Evolutionary conservation across 2,797 vertebrate genomes (phyloP), one percentile per base, ranked within the genome.

Genomic region (Phalloptychus januarius): DNA sequence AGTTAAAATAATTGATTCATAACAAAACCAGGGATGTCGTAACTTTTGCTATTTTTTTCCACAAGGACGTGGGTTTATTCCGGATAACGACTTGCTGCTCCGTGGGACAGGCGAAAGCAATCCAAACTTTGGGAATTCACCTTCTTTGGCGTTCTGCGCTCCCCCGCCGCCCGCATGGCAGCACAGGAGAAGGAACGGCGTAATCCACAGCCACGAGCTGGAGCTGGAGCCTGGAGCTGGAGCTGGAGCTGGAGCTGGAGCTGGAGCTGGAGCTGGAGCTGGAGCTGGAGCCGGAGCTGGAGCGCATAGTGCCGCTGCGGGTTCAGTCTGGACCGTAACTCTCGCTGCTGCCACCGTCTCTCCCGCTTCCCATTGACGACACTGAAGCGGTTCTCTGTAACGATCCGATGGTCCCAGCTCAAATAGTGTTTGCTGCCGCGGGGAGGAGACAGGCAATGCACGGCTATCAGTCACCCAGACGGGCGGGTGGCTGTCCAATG

Each of bases 121-220:
- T 94, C 94, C 84, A 96, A 98, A 96, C 96, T 98, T 98, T 96
- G 90, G 25, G 72, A 95, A 95, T 97, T 98, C 96, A 99, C 98
- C 98, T 97, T 99, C 98, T 95, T 98, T 98, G 28, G 96, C 96
- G 94, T 97, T 97, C 93, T 98, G 98, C 83, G 97, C 96, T 86
- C 96, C 95, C 92, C 96, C 97, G 88, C 93, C 92, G 94, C 92
- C 94, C 89, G 96, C 92, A 85, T 91, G 95, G 81, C 95, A 95
- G 91, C 96, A 96, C 80, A 97, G 86, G 94, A 95, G 95, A 89
- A 97, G 96, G 95, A 93, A 96, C 84, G 97, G 89, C 87, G 96
- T 97, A 97, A 98, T 98, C 98, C 97, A 98, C 86, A 96, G 89
- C 92, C 95, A 94, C 91, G 93, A 89, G 88, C 92, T 90, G 92